Percentiles rank a stretch among this genome's conserved stretches.
These are phyloP conservation scores for Menura novaehollandiae DNA, from an alignment of 2,113 vertebrate species.

Conservation along the genomic window DNA sequence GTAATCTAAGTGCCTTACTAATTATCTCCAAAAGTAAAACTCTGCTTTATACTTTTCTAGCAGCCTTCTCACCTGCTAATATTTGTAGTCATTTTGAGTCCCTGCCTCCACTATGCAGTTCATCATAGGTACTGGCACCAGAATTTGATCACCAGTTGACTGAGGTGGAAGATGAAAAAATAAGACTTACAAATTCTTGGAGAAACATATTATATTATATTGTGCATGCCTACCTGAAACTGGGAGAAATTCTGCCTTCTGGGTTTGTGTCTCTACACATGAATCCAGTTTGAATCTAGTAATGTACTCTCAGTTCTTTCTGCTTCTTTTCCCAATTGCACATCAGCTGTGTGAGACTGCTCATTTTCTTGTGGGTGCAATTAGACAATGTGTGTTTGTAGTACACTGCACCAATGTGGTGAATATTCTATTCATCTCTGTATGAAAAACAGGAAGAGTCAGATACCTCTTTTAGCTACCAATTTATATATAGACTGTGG, in stretches of 20 bases:
- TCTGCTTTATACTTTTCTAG: neutral
- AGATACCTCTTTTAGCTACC: neutral
- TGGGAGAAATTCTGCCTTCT: neutral
- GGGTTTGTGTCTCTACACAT: neutral
- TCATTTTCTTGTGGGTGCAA: neutral
- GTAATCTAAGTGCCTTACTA: neutral
- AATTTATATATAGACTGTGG: neutral
- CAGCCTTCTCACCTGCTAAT: neutral
- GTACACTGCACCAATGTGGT: neutral
- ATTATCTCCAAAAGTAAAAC: neutral
- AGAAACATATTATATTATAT: neutral
- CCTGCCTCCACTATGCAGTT: neutral
- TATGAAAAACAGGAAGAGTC: neutral
- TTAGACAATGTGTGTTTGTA: neutral
- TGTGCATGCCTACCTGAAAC: neutral
- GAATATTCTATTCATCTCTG: neutral
- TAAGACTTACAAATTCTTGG: fast-evolving
- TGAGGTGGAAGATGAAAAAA: neutral
- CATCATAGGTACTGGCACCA: neutral
- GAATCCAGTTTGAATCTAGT: neutral
- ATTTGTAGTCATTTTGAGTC: neutral
- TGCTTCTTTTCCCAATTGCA: neutral
- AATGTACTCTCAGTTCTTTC: neutral
- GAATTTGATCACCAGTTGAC: neutral
- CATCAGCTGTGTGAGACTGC: neutral